Evolutionary conservation across 2,888 invertebrate species (phyloP).

Genomic region (Neelides folsomi): DNA sequence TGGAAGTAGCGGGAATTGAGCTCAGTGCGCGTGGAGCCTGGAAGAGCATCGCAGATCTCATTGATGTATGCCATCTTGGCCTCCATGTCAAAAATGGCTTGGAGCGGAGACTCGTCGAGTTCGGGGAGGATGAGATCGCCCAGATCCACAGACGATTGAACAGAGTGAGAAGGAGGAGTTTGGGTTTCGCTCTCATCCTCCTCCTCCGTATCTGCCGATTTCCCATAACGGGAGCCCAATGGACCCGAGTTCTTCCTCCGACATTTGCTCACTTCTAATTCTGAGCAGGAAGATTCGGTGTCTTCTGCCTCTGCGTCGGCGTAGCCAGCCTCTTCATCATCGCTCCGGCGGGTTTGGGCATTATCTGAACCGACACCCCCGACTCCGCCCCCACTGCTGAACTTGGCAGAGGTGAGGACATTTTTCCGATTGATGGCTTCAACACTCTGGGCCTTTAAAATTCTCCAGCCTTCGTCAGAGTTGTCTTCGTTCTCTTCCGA

Average conservation of each 20-base stretch:
- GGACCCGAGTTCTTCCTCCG: conserved; percentile 11
- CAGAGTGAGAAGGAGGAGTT: conserved; percentile 15
- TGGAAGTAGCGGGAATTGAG: conserved; percentile 14
- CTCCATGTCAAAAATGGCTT: conserved; percentile 33
- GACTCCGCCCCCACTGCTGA: conserved; percentile 55
- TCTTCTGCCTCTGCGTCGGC: conserved; percentile 31
- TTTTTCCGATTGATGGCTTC: conserved; percentile 75
- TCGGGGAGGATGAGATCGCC: conserved; percentile 21
- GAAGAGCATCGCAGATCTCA: conserved; percentile 31
- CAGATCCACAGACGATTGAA: conserved; percentile 22
- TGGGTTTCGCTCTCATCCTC: conserved; percentile 14
- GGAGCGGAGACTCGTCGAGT: conserved; percentile 29
- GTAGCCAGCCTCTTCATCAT: conserved; percentile 35
- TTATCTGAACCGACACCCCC: conserved; percentile 52
- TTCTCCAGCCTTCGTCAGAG: conserved; percentile 39
- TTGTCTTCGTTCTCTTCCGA: conserved; percentile 6
- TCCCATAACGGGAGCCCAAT: conserved; percentile 1
- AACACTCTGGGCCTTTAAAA: conserved; percentile 63
- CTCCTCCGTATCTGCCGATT: background rate
- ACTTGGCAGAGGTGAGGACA: conserved; percentile 72
- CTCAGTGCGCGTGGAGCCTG: conserved; percentile 16
- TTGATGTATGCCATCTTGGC: conserved; percentile 33
- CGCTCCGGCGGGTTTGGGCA: conserved; percentile 55
- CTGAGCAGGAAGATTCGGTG: conserved; percentile 30
- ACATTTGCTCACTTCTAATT: conserved; percentile 22